Evolutionary conservation across 2,888 invertebrate genomes (phyloP), one percentile per base, ranked within the genome.

Genomic region (Boloria euphrosyne): DNA sequence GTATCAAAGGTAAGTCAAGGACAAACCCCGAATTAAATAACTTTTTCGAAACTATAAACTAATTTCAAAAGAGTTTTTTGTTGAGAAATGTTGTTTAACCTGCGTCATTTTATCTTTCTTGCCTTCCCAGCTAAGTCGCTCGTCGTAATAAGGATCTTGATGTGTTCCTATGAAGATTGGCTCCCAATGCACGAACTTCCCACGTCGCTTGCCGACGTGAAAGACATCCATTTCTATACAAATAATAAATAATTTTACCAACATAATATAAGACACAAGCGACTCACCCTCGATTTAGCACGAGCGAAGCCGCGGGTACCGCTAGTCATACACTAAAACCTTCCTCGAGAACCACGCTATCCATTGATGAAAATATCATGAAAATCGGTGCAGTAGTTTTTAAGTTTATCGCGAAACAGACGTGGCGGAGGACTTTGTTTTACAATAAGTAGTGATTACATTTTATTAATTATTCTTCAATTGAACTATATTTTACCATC

Each of bases 61-160:
- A n/a, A n/a, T n/a, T n/a, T n/a, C n/a, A n/a, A n/a, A n/a, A n/a
- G n/a, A n/a, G n/a, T n/a, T n/a, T n/a, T n/a, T 2, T 10, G 7
- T 38, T 38, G 1, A 1, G 0, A 10, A 7, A 38, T 10, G 0
- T 38, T 10, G 7, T 38, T 38, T 10, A 38, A 97, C 98, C 95
- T 98, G 98, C 68, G 97, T 97, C 98, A 98, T 98, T 92, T 98
- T 98, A 87, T 98, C 98, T 86, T 97, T 96, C 87, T 97, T 97
- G 52, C 98, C 98, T 82, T 98, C 98, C 98, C 98, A 98, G 82
- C 97, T 97, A 69, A 98, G 94, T 79, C 98, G 93, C 84, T 98
- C 98, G 75, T 98, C 98, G 83, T 98, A 98, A 73, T 96, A 93
- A 0, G 98, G 97, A 78, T 97, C 98, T 18, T 94, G 93, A 84